Evolutionary conservation across 2,888 invertebrate species (phyloP).

Genomic region (Tipula helvola): DNA sequence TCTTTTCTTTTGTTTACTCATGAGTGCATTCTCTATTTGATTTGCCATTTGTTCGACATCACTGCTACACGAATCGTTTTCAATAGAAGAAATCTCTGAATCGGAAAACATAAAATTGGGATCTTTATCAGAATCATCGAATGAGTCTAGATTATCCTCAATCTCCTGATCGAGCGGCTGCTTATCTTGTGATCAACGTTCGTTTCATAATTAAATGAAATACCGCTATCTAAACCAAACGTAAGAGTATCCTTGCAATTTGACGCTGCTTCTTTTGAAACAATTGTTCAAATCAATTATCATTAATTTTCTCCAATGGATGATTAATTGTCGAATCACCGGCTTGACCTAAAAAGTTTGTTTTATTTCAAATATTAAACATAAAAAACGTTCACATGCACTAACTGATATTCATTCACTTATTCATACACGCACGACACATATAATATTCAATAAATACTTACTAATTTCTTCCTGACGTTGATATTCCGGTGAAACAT

Average conservation of each 20-base stretch:
- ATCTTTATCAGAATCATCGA: not conserved
- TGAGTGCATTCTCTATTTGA: not conserved
- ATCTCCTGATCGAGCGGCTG: too few species aligned
- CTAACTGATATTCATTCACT: not conserved
- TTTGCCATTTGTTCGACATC: not conserved
- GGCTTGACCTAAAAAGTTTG: not conserved
- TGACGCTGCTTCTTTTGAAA: too few species aligned
- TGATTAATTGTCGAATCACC: not conserved
- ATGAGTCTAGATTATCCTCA: too few species aligned
- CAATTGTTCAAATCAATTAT: not conserved
- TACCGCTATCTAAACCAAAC: not conserved
- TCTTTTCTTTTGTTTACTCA: too few species aligned
- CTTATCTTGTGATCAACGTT: too few species aligned
- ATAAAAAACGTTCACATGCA: not conserved
- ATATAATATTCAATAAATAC: too few species aligned
- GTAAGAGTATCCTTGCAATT: not conserved
- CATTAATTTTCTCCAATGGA: not conserved
- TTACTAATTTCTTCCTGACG: too few species aligned
- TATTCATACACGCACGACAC: not conserved
- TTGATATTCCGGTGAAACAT: too few species aligned
- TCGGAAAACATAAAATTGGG: not conserved
- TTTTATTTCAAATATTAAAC: not conserved
- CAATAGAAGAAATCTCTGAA: not conserved
- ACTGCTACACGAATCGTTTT: not conserved
- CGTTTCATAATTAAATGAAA: not conserved